Evolutionary conservation across 2,797 vertebrate species (phyloP).

Genomic region (Lates japonicus): DNA sequence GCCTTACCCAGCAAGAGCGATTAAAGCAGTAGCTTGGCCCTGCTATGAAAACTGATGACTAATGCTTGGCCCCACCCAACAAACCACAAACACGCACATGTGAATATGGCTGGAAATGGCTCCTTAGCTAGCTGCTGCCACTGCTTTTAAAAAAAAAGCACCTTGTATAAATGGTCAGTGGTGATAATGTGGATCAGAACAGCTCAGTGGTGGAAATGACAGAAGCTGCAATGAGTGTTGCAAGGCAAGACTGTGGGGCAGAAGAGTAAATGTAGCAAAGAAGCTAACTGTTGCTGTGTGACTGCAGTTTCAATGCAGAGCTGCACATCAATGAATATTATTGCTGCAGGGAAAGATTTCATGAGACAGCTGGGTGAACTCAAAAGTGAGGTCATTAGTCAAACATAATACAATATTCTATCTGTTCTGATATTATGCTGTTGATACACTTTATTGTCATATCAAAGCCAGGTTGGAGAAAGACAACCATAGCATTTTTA

Average conservation of each 20-base stretch:
- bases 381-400: not conserved
- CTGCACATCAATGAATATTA: conserved; percentile 7
- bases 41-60: conserved; percentile 80
- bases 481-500: not conserved
- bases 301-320: conserved; percentile 14
- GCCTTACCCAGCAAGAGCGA: conserved; percentile 7
- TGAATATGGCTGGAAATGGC: conserved; percentile 48
- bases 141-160: conserved; percentile 57
- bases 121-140: conserved; percentile 31
- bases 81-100: conserved; percentile 58
- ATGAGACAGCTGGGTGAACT: conserved; percentile 16
- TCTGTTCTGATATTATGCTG: not conserved
- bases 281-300: not conserved
- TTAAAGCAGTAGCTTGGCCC: conserved; percentile 31
- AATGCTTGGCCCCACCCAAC: conserved; percentile 76
- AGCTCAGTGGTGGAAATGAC: conserved; percentile 10
- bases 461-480: not conserved
- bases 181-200: conserved; percentile 22
- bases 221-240: conserved; percentile 4
- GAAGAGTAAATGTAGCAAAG: not conserved
- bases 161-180: conserved; percentile 10
- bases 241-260: not conserved
- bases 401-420: not conserved
- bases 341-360: not conserved
- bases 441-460: not conserved